Evolutionary conservation across 2,797 vertebrate species (phyloP).

Genomic region (Falco biarmicus): DNA sequence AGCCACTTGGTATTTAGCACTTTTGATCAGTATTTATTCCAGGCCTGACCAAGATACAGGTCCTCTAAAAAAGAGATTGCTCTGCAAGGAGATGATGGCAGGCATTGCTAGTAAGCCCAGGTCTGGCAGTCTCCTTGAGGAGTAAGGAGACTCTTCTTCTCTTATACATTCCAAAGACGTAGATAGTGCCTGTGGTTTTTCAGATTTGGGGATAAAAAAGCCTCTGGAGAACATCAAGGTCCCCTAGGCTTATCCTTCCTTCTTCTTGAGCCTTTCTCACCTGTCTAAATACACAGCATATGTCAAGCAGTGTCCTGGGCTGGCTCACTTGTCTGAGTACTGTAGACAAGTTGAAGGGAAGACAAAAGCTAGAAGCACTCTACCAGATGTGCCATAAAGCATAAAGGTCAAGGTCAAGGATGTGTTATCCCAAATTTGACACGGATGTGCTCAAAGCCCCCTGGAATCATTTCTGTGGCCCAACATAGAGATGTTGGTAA

Average conservation of each 20-base stretch:
- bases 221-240: neutral
- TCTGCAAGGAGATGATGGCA: neutral
- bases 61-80: neutral
- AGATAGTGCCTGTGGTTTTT: neutral
- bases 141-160: neutral
- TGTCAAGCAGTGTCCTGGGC: neutral
- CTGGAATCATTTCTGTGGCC: neutral
- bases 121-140: neutral
- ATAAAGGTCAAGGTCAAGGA: neutral
- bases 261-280: neutral
- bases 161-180: neutral
- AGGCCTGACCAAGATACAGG: neutral
- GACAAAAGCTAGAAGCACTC: neutral
- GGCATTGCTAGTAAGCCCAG: neutral
- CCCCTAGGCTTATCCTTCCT: neutral
- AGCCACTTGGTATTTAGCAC: neutral
- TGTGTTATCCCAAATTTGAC: neutral
- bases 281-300: neutral
- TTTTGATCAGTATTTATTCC: neutral
- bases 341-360: neutral
- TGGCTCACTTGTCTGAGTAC: neutral
- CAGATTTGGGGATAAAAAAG: neutral
- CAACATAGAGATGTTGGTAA: neutral
- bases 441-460: neutral
- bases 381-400: neutral